These are phyloP conservation scores for Drosophila virilis DNA, from an alignment of 1,140 invertebrate genomes.

Conservation along the genomic window DNA sequence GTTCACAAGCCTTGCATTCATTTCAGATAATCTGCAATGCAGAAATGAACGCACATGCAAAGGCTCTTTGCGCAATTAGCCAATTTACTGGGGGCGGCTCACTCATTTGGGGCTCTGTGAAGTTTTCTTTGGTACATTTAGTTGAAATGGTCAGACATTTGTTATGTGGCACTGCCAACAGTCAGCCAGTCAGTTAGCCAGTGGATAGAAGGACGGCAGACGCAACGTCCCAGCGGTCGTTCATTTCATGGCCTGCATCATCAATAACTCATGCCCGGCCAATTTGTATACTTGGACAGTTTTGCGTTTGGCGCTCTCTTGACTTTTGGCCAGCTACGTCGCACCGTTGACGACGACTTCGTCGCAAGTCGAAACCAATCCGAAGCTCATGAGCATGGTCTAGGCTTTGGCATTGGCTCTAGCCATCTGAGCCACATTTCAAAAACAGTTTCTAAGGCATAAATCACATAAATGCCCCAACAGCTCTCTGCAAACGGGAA, in stretches of 20 bases:
- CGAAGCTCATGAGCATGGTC: conserved; percentile 43
- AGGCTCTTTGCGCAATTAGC: conserved; percentile 54
- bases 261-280: conserved; percentile 80
- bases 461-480: conserved; percentile 75
- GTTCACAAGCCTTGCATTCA: not conserved
- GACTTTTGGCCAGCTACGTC: conserved; percentile 64
- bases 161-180: conserved; percentile 53
- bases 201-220: not conserved
- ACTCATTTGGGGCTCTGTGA: conserved; percentile 16
- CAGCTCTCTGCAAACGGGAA: conserved; percentile 43
- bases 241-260: conserved; percentile 78
- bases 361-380: conserved; percentile 51
- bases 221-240: conserved; percentile 54
- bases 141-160: conserved; percentile 66
- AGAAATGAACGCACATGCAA: conserved; percentile 16
- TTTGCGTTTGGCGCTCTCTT: conserved; percentile 72
- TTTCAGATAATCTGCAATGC: conserved; percentile 7
- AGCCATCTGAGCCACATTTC: conserved; percentile 73
- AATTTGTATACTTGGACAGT: conserved; percentile 83
- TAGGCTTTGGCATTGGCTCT: conserved; percentile 34
- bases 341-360: conserved; percentile 19
- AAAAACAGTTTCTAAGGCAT: conserved; percentile 82
- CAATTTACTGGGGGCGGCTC: conserved; percentile 23
- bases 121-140: conserved; percentile 55
- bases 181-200: conserved; percentile 43